phyloP scores from a whole-genome alignment of 2,797 vertebrate genomes.

The Erithacus rubecula region DNA sequence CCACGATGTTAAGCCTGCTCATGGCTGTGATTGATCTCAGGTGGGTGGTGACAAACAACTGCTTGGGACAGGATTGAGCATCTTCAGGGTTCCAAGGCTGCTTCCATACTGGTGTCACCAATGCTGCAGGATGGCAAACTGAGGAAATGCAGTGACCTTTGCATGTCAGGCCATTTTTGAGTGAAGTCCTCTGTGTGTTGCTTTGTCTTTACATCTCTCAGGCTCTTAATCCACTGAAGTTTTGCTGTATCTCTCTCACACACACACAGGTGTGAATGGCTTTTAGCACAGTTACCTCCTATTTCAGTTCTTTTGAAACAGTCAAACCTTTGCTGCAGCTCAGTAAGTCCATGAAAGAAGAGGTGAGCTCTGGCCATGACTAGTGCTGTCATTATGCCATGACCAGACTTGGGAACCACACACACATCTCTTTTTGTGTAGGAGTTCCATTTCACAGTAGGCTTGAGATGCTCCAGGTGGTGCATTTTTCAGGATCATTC shows the following conservation, averaged over 20 bases:
- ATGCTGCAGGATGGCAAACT: background rate
- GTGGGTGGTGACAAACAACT: background rate
- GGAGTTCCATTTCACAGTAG: background rate
- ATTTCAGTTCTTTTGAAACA: background rate
- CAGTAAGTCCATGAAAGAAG: background rate
- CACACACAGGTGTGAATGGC: fast-evolving
- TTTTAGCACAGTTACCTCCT: background rate
- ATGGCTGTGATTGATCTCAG: background rate
- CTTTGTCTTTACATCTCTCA: background rate
- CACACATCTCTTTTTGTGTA: background rate
- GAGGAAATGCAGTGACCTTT: background rate
- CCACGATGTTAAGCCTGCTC: background rate
- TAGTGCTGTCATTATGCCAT: background rate
- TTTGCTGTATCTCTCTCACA: background rate
- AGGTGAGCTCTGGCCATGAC: background rate
- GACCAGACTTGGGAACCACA: background rate
- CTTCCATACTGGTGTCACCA: background rate
- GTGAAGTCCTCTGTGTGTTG: background rate
- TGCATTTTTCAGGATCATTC: background rate
- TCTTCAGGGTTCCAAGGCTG: background rate
- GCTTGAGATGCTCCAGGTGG: background rate
- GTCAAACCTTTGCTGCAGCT: background rate
- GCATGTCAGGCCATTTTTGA: background rate
- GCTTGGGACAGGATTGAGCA: background rate
- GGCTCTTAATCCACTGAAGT: background rate